Conservation (phyloP, 2,888 invertebrate species). For the Coenonympha glycerion region DNA sequence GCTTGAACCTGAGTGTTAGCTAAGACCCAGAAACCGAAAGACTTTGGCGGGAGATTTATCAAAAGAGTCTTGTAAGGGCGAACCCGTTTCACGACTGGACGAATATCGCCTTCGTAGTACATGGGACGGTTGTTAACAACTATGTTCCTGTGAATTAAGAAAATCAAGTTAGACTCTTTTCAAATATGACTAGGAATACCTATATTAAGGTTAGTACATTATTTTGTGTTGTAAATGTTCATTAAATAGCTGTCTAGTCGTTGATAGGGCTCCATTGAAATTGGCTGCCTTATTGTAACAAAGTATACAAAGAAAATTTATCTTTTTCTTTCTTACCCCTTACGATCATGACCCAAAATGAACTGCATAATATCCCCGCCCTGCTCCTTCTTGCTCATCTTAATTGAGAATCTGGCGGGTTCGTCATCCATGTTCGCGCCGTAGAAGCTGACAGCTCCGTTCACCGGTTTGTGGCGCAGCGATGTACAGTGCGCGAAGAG, state of each 20-base stretch:
- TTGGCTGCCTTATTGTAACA: too few relatives aligned
- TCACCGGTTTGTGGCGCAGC: conserved; percentile 74
- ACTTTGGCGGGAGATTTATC: conserved; percentile 78
- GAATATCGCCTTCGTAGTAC: conserved; percentile 74
- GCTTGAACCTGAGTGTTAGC: conserved; percentile 79
- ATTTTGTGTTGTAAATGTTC: too few relatives aligned
- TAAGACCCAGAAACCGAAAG: conserved; percentile 85
- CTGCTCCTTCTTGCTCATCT: conserved; percentile 58
- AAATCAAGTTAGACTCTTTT: background rate
- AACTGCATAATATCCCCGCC: conserved; percentile 77
- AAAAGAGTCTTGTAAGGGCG: conserved; percentile 72
- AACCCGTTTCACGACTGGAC: conserved; percentile 70
- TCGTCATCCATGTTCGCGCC: conserved; percentile 80
- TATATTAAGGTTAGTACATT: too few relatives aligned
- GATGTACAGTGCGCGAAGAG: conserved; percentile 83
- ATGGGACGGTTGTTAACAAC: conserved; percentile 79
- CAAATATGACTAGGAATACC: too few relatives aligned
- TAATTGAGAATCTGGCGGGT: conserved; percentile 74
- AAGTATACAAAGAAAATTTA: background rate
- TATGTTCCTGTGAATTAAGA: conserved; percentile 66
- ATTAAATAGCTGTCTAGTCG: too few relatives aligned
- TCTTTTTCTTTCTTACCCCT: conserved; percentile 48
- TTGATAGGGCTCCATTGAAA: too few relatives aligned
- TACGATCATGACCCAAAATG: conserved; percentile 61
- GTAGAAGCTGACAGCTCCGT: conserved; percentile 82